Conservation (phyloP, 1,140 invertebrate genomes). For the Lasioglossum albipes region DNA sequence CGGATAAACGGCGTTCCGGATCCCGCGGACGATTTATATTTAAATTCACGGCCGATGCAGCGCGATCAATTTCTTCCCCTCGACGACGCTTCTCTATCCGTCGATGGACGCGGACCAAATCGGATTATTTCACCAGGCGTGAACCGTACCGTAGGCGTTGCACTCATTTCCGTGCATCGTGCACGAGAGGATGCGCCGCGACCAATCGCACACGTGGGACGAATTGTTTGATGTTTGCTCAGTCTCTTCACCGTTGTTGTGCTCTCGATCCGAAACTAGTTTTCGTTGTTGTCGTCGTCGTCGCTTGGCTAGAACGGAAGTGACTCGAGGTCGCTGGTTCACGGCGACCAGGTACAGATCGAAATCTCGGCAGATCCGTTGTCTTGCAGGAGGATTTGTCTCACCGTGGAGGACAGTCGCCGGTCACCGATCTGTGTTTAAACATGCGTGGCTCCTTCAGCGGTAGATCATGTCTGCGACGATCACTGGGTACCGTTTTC, state of each 20-base stretch:
- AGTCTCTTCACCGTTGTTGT: no score
- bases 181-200: background rate
- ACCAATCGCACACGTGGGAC: background rate
- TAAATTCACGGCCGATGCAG: slow-evolving; percentile 36
- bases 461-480: slow-evolving; percentile 69
- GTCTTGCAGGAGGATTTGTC: background rate
- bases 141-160: background rate
- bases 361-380: no score
- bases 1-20: background rate
- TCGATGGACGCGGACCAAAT: slow-evolving; percentile 16
- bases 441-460: slow-evolving; percentile 38
- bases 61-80: background rate
- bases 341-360: no score
- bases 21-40: slow-evolving; percentile 26
- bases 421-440: slow-evolving; percentile 30
- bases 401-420: slow-evolving; percentile 6
- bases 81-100: background rate
- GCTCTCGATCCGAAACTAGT: no score
- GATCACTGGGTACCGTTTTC: slow-evolving; percentile 33
- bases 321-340: background rate
- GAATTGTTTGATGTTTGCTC: no score
- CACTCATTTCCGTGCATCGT: slow-evolving; percentile 34
- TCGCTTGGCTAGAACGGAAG: background rate
- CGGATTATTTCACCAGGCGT: slow-evolving; percentile 17
- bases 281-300: no score